These are phyloP conservation scores for Ephialtes manifestator DNA, from an alignment of 2,888 invertebrate species.

Conservation along the genomic window DNA sequence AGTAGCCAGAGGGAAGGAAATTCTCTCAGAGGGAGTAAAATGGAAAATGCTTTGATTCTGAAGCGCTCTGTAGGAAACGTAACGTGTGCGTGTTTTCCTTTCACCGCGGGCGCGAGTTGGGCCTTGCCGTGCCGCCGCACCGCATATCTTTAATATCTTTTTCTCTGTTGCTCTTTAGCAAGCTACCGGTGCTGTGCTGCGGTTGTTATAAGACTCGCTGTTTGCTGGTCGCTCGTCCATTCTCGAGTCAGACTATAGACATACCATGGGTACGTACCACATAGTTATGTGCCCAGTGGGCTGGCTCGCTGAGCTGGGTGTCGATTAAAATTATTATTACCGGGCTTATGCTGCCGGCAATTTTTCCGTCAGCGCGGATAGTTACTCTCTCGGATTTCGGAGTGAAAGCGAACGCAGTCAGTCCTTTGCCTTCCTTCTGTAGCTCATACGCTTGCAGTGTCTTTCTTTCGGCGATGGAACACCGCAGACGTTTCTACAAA, in stretches of 20 bases:
- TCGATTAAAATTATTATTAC: slow-evolving; percentile 82
- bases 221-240: slow-evolving; percentile 36
- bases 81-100: slow-evolving; percentile 82
- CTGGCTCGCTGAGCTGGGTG: slow-evolving; percentile 72
- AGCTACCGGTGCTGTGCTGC: slow-evolving; percentile 47
- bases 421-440: slow-evolving; percentile 13
- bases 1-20: background rate
- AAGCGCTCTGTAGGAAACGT: slow-evolving; percentile 58
- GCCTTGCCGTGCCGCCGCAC: slow-evolving; percentile 76
- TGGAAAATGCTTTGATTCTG: slow-evolving; percentile 29
- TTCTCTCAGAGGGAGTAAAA: background rate
- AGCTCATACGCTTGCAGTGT: slow-evolving; percentile 47
- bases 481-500: slow-evolving; percentile 59
- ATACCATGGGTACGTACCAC: slow-evolving; percentile 21
- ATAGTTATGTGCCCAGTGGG: slow-evolving; percentile 73
- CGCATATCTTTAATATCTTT: slow-evolving; percentile 80
- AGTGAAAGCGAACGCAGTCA: slow-evolving; percentile 62
- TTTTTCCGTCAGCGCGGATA: slow-evolving; percentile 73
- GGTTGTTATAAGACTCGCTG: slow-evolving; percentile 42
- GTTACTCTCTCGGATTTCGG: slow-evolving; percentile 11
- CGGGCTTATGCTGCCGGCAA: slow-evolving; percentile 72
- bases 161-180: slow-evolving; percentile 59
- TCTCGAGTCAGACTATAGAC: slow-evolving; percentile 14
- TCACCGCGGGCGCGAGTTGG: slow-evolving; percentile 79
- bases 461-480: slow-evolving; percentile 50